Conservation (phyloP, 2,113 vertebrate genomes). For the Stictonetta naevosa region DNA sequence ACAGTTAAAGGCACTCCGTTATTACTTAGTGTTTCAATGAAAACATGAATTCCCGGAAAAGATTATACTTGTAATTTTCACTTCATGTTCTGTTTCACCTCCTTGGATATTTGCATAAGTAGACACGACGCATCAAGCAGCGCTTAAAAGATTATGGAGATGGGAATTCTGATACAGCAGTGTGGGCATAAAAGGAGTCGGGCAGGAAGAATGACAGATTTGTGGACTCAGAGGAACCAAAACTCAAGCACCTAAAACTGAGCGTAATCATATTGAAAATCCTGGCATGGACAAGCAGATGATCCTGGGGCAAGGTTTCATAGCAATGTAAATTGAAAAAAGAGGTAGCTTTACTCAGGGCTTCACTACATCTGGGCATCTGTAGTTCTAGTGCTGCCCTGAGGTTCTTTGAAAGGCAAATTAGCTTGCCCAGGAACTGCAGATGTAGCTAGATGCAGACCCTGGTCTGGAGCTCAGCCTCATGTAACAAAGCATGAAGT, state of each 20-base stretch:
- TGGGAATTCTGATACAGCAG: background rate
- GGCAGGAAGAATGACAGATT: background rate
- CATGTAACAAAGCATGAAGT: background rate
- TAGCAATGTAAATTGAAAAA: background rate
- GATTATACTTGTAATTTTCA: background rate
- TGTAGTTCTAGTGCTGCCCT: background rate
- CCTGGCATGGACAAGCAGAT: background rate
- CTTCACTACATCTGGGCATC: background rate
- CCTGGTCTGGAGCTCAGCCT: background rate
- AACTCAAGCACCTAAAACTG: background rate
- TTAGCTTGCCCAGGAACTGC: background rate
- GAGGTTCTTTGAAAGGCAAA: background rate
- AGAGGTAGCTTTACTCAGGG: background rate
- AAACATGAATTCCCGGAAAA: background rate
- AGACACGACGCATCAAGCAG: background rate
- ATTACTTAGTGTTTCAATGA: background rate
- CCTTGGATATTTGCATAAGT: background rate
- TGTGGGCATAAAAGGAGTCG: background rate
- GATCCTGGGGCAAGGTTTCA: background rate
- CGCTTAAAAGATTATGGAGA: background rate
- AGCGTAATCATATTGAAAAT: background rate
- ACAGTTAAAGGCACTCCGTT: background rate
- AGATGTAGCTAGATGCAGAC: background rate
- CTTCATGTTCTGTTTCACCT: background rate
- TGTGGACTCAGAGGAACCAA: background rate